Evolutionary conservation across 2,797 vertebrate species (phyloP).

Genomic region (Sphenodon punctatus): DNA sequence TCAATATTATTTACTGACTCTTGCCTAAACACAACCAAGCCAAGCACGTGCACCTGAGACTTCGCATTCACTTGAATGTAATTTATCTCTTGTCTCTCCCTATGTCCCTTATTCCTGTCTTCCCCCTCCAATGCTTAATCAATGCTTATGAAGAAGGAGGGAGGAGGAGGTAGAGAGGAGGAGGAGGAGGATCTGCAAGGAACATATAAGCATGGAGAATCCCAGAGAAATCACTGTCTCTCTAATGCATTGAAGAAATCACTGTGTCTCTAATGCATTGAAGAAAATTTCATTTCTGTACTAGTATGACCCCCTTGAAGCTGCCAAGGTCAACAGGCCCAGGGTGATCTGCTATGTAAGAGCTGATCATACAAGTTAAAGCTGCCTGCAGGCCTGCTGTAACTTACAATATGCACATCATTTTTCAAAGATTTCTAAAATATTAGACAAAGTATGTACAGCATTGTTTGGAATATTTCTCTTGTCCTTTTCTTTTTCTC

Average conservation of each 20-base stretch:
- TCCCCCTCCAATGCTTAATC: too few species aligned
- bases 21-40: too few species aligned
- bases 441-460: background rate
- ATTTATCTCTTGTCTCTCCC: too few species aligned
- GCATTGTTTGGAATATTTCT: conserved; percentile 41
- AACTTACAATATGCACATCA: conserved; percentile 45
- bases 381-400: conserved; percentile 54
- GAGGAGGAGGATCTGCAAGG: background rate
- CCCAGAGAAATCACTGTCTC: background rate
- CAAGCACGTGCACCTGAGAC: too few species aligned
- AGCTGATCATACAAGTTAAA: conserved; percentile 66
- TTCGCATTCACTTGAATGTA: too few species aligned
- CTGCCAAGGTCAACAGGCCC: conserved; percentile 49
- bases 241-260: conserved; percentile 32
- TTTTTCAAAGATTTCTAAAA: conserved; percentile 46
- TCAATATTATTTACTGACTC: too few species aligned
- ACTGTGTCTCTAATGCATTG: conserved; percentile 10
- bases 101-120: too few species aligned
- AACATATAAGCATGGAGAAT: background rate
- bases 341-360: conserved; percentile 17
- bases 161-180: too few species aligned
- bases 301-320: conserved; percentile 6
- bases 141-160: too few species aligned
- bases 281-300: conserved; percentile 42
- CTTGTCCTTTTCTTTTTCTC: conserved; percentile 14